Percentiles rank a stretch among this genome's conserved stretches.
These are phyloP conservation scores for Drosophila lini DNA, from an alignment of 1,140 invertebrate genomes.

Conservation along the genomic window DNA sequence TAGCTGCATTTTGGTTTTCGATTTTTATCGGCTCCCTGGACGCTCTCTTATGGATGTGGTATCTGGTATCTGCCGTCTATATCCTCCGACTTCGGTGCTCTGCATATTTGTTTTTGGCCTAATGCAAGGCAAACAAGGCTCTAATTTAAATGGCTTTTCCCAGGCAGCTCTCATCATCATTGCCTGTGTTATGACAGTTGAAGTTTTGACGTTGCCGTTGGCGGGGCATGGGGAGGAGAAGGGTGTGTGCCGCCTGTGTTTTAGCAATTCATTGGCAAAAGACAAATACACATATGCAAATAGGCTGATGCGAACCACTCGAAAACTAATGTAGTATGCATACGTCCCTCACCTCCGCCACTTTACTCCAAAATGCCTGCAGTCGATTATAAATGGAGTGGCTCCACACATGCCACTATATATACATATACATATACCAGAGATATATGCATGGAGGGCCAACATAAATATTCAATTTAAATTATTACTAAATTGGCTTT, in stretches of 20 bases:
- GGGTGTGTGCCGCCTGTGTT: slow-evolving; percentile 32
- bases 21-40: slow-evolving; percentile 23
- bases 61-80: slow-evolving; percentile 1
- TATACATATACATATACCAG: neutral
- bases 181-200: slow-evolving; percentile 77
- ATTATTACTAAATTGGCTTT: slow-evolving; percentile 82
- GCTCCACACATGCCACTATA: slow-evolving; percentile 18
- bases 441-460: slow-evolving; percentile 11
- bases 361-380: slow-evolving; percentile 58
- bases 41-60: neutral
- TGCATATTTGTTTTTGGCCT: slow-evolving; percentile 68
- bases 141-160: slow-evolving; percentile 75
- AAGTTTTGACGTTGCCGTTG: slow-evolving; percentile 61
- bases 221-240: slow-evolving; percentile 2
- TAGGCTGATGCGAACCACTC: slow-evolving; percentile 66
- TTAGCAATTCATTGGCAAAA: slow-evolving; percentile 80
- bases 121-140: slow-evolving; percentile 77
- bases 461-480: slow-evolving; percentile 83
- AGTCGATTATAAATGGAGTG: slow-evolving; percentile 73
- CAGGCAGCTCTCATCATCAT: slow-evolving; percentile 46
- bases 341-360: slow-evolving; percentile 22
- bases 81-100: slow-evolving; percentile 28
- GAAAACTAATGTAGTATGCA: slow-evolving; percentile 77
- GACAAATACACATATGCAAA: slow-evolving; percentile 81
- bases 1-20: slow-evolving; percentile 13